A percentile compares a stretch with the other conserved stretches of the same genome.
Conservation (phyloP, 2,113 vertebrate species). For the Zeus faber region DNA sequence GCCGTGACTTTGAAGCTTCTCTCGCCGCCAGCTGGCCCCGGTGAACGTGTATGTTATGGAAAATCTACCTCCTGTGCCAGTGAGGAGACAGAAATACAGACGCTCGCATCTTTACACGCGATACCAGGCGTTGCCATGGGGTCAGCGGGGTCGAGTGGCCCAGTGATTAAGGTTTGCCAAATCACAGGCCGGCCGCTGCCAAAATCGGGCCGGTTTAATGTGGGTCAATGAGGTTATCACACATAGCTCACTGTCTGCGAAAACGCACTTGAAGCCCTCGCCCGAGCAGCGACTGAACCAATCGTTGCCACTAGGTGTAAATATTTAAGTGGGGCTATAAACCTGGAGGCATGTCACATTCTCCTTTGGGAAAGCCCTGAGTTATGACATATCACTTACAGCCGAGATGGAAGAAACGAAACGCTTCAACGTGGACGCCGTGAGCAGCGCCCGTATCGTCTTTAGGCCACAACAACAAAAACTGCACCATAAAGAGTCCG, state of each 20-base stretch:
- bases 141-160: conserved; percentile 65
- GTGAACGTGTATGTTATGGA: conserved; percentile 71
- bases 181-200: conserved; percentile 43
- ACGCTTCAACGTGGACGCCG: no score
- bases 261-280: no score
- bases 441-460: no score
- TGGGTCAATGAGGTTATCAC: conserved; percentile 42
- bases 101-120: conserved; percentile 63
- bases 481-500: no score
- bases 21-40: conserved; percentile 62
- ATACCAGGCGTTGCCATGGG: conserved; percentile 60
- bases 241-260: conserved; percentile 33
- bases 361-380: no score
- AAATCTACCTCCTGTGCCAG: conserved; percentile 66
- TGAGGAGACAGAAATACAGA: conserved; percentile 67
- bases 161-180: conserved; percentile 56
- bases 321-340: no score
- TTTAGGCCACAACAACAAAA: no score
- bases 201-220: conserved; percentile 49
- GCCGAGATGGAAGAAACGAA: no score
- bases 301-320: no score
- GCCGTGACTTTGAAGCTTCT: conserved; percentile 45
- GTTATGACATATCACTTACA: no score
- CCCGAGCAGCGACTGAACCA: no score
- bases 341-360: no score